These are phyloP conservation scores for Cyclophora punctaria DNA, from an alignment of 2,888 invertebrate species.

Conservation along the genomic window DNA sequence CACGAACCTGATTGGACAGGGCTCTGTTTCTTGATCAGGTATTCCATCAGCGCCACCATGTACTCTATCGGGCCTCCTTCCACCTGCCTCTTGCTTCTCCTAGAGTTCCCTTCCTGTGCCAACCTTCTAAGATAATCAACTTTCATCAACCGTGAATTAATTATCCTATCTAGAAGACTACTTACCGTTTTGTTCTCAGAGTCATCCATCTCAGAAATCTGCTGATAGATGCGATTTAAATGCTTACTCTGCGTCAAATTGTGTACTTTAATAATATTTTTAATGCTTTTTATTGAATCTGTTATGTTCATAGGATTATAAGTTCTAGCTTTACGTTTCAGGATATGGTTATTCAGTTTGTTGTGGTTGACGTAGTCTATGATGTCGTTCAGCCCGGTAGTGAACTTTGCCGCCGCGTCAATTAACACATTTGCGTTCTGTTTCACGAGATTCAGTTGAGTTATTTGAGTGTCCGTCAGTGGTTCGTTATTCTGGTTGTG, in stretches of 20 bases:
- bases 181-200: too few relatives aligned
- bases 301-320: conserved; percentile 1
- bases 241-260: conserved; percentile 49
- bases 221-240: conserved; percentile 41
- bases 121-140: conserved; percentile 48
- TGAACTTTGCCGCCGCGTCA: conserved; percentile 43
- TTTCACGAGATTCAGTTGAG: conserved; percentile 44
- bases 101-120: conserved; percentile 33
- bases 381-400: conserved; percentile 41
- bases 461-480: conserved; percentile 30
- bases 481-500: conserved; percentile 11
- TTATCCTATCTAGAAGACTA: too few relatives aligned
- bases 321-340: conserved; percentile 2
- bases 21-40: conserved; percentile 44
- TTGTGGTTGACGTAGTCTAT: conserved; percentile 32
- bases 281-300: conserved; percentile 29
- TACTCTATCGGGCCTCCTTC: conserved; percentile 46
- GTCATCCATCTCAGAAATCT: conserved; percentile 30
- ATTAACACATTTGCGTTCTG: conserved; percentile 42
- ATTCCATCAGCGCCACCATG: conserved; percentile 53
- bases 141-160: not conserved
- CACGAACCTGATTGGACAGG: conserved; percentile 38
- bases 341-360: conserved; percentile 6
- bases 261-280: conserved; percentile 36
- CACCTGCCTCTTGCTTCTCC: conserved; percentile 34